phyloP scores from a whole-genome alignment of 2,888 invertebrate species.

The Cylindroiulus punctatus region DNA sequence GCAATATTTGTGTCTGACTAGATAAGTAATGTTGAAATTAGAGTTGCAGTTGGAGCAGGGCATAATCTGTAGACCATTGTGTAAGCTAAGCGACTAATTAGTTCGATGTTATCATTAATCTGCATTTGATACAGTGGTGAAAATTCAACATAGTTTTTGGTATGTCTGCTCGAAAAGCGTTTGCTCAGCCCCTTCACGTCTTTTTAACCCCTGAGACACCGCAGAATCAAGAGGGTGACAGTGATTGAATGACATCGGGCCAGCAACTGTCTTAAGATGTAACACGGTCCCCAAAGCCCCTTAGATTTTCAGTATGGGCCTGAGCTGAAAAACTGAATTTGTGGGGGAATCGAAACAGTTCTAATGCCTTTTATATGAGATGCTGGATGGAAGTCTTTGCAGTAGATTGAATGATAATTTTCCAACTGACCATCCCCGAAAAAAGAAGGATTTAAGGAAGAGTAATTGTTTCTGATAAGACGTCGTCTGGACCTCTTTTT shows the following conservation, averaged over 20 bases:
- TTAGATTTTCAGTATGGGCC: not conserved
- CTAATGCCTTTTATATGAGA: conserved; percentile 7
- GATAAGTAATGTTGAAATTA: too few relatives aligned
- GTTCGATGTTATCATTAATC: not conserved
- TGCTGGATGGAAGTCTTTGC: not conserved
- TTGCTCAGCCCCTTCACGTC: conserved; percentile 25
- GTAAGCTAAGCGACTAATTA: not conserved
- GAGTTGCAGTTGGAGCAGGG: too few relatives aligned
- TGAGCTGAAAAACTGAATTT: not conserved
- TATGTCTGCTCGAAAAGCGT: not conserved
- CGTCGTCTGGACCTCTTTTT: not conserved
- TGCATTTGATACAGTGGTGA: not conserved
- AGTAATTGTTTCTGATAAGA: not conserved
- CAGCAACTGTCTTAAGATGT: conserved; percentile 7
- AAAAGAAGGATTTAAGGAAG: not conserved
- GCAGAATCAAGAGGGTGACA: conserved; percentile 20
- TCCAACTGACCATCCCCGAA: conserved; percentile 6
- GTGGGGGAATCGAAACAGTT: not conserved
- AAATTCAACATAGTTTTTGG: not conserved
- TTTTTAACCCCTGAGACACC: conserved; percentile 20
- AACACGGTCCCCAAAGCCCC: not conserved
- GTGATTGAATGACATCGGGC: conserved; percentile 21
- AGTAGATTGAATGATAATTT: conserved; percentile 7
- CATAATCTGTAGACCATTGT: too few relatives aligned
- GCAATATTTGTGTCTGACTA: too few relatives aligned